Evolutionary conservation across 2,888 invertebrate genomes (phyloP), one percentile per base, ranked within the genome.

Genomic region (Phania funesta): DNA sequence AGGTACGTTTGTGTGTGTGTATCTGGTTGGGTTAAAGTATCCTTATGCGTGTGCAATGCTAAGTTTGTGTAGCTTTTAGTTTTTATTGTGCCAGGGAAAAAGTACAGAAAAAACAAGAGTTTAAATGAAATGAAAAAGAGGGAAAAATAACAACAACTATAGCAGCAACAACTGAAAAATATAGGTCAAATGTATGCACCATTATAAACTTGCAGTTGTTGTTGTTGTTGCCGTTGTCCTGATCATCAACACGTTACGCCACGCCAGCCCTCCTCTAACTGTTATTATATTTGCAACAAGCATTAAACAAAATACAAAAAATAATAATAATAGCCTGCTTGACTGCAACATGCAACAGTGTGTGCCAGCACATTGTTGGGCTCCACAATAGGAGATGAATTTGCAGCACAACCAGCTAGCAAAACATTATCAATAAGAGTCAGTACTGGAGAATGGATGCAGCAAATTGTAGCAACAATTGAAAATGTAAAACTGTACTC

Each of bases 141-240:
- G 67, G 13, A 58, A 67, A 46, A 65, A 54, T n/a, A 46, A 54
- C 56, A 67, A 29, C 32, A 54, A 38, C 56, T 38, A 13, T 35
- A 50, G 35, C 22, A 76, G 50, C 29, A 75, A 48, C 56, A 67
- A 65, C 52, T 48, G 26, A 32, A 73, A 77, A 74, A 77, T 80
- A 82, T 82, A 82, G 81, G 81, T 82, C 81, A 82, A 82, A 67
- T 82, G 81, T 74, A 82, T 82, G 81, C 81, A 74, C 38, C 81
- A 82, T 44, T 67, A 58, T 35, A 44, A 67, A 60, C n/a, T 58
- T 58, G 46, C 5, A 18, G 24, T 18, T 64, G n/a, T n/a, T 46
- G 32, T 56, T 64, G 46, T 8, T 29, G 38, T 48, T 32, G 11
- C 32, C 41, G 29, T 20, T 29, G 4, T 48, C 16, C 56, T 32